Conservation (phyloP, 2,113 vertebrate genomes). For the Apteryx mantelli region DNA sequence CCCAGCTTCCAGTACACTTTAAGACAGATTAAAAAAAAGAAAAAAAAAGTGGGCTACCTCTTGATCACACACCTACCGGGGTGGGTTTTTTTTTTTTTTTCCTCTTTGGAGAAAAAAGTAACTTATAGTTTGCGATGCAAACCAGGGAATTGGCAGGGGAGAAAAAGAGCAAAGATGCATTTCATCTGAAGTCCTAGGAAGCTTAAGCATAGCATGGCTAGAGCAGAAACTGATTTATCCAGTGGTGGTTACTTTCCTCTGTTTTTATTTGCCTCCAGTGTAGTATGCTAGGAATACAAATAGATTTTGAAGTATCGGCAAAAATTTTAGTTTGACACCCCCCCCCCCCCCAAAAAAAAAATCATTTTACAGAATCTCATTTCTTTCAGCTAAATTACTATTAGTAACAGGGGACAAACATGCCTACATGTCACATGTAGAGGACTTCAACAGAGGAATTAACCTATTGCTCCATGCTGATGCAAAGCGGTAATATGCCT, state of each 20-base stretch:
- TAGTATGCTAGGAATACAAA: not conserved
- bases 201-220: no score
- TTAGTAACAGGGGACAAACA: not conserved
- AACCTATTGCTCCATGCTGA: not conserved
- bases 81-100: no score
- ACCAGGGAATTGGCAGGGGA: rapidly evolving
- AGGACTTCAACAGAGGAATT: not conserved
- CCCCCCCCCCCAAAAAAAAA: not conserved
- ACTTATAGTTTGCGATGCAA: not conserved
- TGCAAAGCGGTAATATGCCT: not conserved
- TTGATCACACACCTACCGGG: not conserved
- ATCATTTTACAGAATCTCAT: not conserved
- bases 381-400: not conserved
- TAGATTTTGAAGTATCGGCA: not conserved
- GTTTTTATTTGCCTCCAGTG: not conserved
- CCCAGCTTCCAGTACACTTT: not conserved
- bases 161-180: not conserved
- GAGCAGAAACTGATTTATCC: not conserved
- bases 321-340: not conserved
- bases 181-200: not conserved
- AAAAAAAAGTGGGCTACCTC: not conserved
- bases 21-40: not conserved
- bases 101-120: not conserved
- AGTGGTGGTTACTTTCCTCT: not conserved
- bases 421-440: not conserved